Conservation (phyloP, 2,888 invertebrate species). For the Copidosoma aretas region DNA sequence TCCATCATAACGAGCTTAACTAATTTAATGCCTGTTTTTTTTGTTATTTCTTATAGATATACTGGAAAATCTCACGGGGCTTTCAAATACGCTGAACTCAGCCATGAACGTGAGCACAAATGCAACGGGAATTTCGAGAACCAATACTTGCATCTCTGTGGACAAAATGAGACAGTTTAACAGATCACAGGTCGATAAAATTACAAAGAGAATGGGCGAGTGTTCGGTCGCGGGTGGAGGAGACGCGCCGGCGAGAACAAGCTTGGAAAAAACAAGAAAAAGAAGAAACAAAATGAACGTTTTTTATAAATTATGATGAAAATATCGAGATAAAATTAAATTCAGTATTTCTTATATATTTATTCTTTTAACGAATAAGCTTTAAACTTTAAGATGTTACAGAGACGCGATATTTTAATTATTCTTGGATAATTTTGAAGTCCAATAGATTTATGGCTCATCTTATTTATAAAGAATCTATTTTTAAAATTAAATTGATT, state of each 20-base stretch:
- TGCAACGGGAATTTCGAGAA: background rate
- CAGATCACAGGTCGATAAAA: conserved; percentile 16
- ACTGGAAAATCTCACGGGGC: conserved; percentile 50
- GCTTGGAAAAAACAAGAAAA: conserved; percentile 23
- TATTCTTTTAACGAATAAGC: background rate
- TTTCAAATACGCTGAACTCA: conserved; percentile 47
- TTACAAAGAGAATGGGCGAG: conserved; percentile 39
- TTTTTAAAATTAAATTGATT: background rate
- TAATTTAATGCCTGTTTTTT: background rate
- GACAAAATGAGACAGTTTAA: conserved; percentile 24
- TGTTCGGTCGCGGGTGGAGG: conserved; percentile 51
- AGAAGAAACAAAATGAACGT: conserved; percentile 18
- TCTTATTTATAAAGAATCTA: background rate
- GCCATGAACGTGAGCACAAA: background rate
- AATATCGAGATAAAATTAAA: background rate
- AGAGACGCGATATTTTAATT: too few relatives aligned
- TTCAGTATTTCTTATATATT: background rate
- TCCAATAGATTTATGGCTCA: too few relatives aligned
- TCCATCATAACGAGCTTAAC: too few relatives aligned
- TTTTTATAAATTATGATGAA: background rate
- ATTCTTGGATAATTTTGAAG: too few relatives aligned
- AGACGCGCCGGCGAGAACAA: conserved; percentile 46
- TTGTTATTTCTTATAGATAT: conserved; percentile 46
- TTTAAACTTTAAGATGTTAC: background rate
- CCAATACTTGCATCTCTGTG: background rate